Base-by-base conservation (phyloP, 2,797 vertebrate species). In the Potorous gilbertii region DNA sequence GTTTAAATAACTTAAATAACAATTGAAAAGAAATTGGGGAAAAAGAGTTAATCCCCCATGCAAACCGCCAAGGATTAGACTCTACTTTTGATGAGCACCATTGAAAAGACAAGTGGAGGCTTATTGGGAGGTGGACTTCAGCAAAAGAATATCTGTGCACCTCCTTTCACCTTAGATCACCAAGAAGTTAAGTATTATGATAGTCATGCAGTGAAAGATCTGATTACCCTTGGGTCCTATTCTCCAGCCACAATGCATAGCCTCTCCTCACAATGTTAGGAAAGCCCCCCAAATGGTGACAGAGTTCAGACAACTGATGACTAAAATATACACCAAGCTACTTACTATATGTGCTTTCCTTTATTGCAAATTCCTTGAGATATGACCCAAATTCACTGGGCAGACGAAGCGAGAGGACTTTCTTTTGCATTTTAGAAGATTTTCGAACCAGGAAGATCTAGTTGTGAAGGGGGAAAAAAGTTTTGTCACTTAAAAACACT, bases 371-470 rank as follows among this genome's bases (percentile, higher is more conserved):
- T 98, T 99, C 99, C 93, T 99, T 99, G 90, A 99, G 98, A 31
- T 98, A 97, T 66, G 98, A 97, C 95, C 98, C 99, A 34, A 97
- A 98, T 59, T 98, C 98, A 91, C 97, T 95, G 54, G 99, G 98
- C 89, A 99, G 95, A 55, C 99, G 99, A 93, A 99, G 98, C n/a
- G 99, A 99, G 87, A 99, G 98, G 31, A 99, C 99, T 94, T 99
- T 99, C 97, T 98, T 99, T 98, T 99, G 99, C 96, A 99, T 98
- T 92, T 97, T 98, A 24, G 99, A 95, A 0, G 99, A 99, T 97
- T 99, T 99, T 93, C 99, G 99, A 94, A 99, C 99, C 96, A 99
- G 97, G 98, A 99, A 99, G 92, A 99, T 99, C 99, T 99, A 97
- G 97, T 1, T 87, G 74, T 87, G 21, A 87, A 55, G 54, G 92